Evolutionary conservation across 1,140 invertebrate species (phyloP), one percentile per base, ranked within the genome.

Genomic region (Hylyphantes graminicola): DNA sequence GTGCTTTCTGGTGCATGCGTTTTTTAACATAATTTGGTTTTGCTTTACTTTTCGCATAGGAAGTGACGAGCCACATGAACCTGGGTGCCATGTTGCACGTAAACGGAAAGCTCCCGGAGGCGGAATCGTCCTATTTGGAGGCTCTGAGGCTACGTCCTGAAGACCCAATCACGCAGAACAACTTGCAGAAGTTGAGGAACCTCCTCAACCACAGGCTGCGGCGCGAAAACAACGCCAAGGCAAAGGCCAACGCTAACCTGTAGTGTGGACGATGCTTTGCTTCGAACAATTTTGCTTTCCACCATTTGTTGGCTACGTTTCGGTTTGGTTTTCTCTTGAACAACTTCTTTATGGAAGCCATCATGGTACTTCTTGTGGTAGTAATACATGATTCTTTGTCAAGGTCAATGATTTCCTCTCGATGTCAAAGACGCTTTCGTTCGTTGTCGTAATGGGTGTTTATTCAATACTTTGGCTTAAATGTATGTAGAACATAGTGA

Each of bases 81-180:
- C 90, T 98, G 54, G 97, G 96, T 17, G 96, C 96, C 63, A 98
- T 98, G 88, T 91, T 97, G 35, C 96, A 98, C 90, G 90, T 97
- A 68, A 96, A 97, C 89, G 95, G 95, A 11, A 96, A 97, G 90
- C 94, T 96, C 82, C 90, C 91, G 15, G 95, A 97, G 88, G 97
- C 97, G 0, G 94, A 95, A 48, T 90, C 92, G 9, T 94, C 94
- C 74, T 98, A 98, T 89, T 90, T 94, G 80, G 92, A 93, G 87
- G 96, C 96, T 0, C 90, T 98, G 61, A 90, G 93, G 84, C 90
- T 98, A 7, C 93, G 96, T 87, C 96, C 96, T 0, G 93, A 94
- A 76, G 96, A 98, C 90, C 91, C 92, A 35, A 95, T 96, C 48
- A 97, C 96, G 19, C 91, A 95, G 87, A 95, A 93, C 75, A 98